Conservation (phyloP, 2,797 vertebrate genomes). For the Thaleichthys pacificus region DNA sequence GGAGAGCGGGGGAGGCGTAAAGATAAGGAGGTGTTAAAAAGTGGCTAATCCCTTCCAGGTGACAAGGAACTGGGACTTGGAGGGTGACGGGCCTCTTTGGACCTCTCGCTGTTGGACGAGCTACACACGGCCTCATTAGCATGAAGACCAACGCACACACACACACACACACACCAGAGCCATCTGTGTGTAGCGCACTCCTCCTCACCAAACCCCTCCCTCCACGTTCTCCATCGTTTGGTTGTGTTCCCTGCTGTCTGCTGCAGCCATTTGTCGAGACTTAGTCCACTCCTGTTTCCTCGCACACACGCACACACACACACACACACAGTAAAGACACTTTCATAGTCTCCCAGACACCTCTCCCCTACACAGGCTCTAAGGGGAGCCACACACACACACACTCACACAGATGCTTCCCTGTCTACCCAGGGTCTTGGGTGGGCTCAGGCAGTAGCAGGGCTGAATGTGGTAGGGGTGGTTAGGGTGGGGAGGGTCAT, state of each 20-base stretch:
- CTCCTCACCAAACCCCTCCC: no score
- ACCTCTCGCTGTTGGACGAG: no score
- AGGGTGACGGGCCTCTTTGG: slow-evolving; percentile 8
- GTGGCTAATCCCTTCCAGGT: slow-evolving; percentile 56
- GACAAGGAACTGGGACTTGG: slow-evolving; percentile 42
- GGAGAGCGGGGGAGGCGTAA: slow-evolving; percentile 29
- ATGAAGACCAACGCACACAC: no score
- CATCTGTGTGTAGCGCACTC: no score
- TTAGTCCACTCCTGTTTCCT: no score
- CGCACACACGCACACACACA: neutral
- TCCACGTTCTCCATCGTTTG: no score
- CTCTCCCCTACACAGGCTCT: slow-evolving; percentile 8
- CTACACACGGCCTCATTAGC: no score
- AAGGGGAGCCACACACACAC: neutral
- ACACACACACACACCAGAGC: no score
- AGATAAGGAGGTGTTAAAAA: slow-evolving; percentile 59
- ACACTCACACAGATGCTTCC: slow-evolving; percentile 39
- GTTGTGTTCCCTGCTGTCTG: neutral
- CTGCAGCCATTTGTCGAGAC: neutral
- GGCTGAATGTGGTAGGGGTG: slow-evolving; percentile 6
- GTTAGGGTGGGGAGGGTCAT: slow-evolving; percentile 36
- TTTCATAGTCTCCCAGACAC: slow-evolving; percentile 12
- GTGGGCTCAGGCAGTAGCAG: slow-evolving; percentile 22
- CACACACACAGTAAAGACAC: slow-evolving; percentile 7
- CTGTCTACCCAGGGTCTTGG: slow-evolving; percentile 48